phyloP scores from a whole-genome alignment of 2,797 vertebrate genomes.

The Sebastes kiyomatsui region DNA sequence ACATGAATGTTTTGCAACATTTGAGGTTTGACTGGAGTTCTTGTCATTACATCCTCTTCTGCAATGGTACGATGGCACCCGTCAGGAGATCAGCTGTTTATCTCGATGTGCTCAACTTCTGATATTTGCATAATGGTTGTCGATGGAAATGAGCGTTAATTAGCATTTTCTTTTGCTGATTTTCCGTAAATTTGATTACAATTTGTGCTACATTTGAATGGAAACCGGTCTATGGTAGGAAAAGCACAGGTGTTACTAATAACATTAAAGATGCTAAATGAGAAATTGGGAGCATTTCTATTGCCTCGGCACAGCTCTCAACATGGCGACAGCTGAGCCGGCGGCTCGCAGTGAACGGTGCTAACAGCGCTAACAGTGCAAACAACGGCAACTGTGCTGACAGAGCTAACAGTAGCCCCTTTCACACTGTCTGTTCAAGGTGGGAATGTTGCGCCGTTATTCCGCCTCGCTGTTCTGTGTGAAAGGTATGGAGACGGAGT shows the following conservation, averaged over 20 bases:
- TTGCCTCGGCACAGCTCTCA: no score
- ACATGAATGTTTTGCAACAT: no score
- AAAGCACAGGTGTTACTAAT: not conserved
- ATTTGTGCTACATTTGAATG: not conserved
- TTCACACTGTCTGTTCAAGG: no score
- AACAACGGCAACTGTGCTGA: not conserved
- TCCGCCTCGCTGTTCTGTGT: no score
- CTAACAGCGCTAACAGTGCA: no score
- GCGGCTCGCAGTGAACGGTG: no score
- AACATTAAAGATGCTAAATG: not conserved
- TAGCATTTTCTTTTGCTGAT: not conserved
- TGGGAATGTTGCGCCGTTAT: no score
- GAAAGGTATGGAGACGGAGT: no score
- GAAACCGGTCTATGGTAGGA: no score
- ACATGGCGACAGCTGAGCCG: no score
- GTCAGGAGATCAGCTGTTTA: not conserved
- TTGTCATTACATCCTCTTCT: not conserved
- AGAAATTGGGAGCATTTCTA: no score
- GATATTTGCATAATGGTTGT: not conserved
- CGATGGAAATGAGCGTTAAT: not conserved
- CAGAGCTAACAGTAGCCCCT: no score
- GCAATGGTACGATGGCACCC: not conserved
- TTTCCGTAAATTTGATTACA: not conserved
- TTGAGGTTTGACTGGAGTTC: not conserved
- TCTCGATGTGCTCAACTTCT: not conserved